These are phyloP conservation scores for Carpatolechia fugitivella DNA, from an alignment of 2,888 invertebrate genomes.

Conservation along the genomic window DNA sequence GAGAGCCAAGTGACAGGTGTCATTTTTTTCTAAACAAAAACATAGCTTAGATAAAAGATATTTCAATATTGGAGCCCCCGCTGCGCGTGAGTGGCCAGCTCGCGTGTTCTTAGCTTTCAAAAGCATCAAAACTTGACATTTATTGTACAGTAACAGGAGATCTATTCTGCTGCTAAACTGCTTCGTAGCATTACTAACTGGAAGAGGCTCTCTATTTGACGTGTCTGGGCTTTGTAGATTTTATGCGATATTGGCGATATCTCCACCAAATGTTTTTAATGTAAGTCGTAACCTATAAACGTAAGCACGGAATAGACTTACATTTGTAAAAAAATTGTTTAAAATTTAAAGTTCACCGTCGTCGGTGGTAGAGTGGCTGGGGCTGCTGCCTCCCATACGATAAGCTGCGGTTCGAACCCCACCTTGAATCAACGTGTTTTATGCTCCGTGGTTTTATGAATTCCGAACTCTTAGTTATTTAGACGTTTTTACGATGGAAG, in stretches of 20 bases:
- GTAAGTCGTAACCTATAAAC: not conserved
- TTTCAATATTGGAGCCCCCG: conserved; percentile 60
- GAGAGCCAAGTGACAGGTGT: conserved; percentile 65
- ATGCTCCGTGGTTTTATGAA: no score
- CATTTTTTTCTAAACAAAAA: conserved; percentile 51
- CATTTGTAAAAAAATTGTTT: not conserved
- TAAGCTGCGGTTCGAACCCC: no score
- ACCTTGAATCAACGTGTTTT: no score
- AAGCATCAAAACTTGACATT: conserved; percentile 34
- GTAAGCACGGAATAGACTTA: not conserved
- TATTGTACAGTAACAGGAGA: conserved; percentile 26
- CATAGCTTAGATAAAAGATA: conserved; percentile 49
- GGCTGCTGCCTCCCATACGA: no score
- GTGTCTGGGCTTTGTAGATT: no score
- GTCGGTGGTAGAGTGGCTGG: no score
- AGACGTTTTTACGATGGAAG: no score
- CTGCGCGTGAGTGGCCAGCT: conserved; percentile 38
- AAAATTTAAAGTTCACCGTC: no score
- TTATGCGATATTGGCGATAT: no score
- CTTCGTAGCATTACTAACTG: not conserved
- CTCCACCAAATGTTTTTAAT: not conserved
- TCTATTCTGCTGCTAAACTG: not conserved
- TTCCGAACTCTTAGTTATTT: no score
- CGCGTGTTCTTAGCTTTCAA: conserved; percentile 33
- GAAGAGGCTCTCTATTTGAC: no score